phyloP scores from a whole-genome alignment of 2,113 vertebrate species.

The Melanocharis versteri region DNA sequence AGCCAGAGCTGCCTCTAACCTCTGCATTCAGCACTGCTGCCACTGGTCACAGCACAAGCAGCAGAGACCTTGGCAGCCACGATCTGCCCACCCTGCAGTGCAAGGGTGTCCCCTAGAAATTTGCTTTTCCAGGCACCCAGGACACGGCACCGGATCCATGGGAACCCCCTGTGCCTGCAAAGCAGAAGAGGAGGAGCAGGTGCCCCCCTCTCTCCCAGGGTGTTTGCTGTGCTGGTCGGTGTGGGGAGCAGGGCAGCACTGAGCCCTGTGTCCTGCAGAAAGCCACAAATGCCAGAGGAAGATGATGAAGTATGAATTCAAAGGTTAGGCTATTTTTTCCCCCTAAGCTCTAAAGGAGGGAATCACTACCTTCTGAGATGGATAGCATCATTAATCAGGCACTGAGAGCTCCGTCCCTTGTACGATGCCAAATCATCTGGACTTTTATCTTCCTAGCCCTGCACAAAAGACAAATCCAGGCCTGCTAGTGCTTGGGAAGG shows the following conservation, averaged over 20 bases:
- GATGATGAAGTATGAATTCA: constrained; percentile 26
- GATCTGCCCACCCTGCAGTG: neutral
- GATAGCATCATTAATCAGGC: constrained; percentile 52
- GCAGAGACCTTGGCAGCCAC: neutral
- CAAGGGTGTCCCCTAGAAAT: neutral
- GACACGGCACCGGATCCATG: rapidly evolving
- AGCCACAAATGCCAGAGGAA: neutral
- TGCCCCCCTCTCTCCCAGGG: neutral
- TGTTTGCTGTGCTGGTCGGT: neutral
- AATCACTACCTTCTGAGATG: constrained; percentile 23
- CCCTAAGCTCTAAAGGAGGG: constrained; percentile 1
- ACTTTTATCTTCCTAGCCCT: constrained; percentile 8
- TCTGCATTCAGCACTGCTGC: neutral
- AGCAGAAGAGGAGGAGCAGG: neutral
- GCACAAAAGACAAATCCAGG: neutral
- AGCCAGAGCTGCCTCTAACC: neutral
- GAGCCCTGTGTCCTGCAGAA: neutral
- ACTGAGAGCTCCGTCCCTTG: neutral
- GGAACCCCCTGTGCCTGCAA: neutral
- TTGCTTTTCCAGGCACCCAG: rapidly evolving
- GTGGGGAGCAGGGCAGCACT: neutral
- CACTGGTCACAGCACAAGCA: neutral
- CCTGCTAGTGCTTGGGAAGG: neutral
- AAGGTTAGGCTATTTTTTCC: constrained; percentile 23
- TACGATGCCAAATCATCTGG: neutral